Base-by-base conservation (phyloP, 2,113 vertebrate species). In the Vireo altiloquus region DNA sequence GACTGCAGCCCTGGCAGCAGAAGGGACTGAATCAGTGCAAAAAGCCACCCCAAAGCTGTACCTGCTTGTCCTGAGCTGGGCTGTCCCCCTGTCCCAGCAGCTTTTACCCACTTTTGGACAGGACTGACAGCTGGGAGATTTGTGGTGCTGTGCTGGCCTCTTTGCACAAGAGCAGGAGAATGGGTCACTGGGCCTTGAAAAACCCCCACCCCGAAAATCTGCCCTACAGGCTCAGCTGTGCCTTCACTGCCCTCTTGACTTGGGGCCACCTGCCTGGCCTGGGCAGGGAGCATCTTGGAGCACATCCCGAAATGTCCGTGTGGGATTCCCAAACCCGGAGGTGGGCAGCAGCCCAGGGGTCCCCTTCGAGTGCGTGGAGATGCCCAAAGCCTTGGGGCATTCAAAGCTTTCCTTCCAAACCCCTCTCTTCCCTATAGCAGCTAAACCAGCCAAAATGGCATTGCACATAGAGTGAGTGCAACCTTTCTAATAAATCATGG, bases 381-480 rank as follows among this genome's bases (percentile, higher is more conserved):
- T 47, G 27, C 27, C 46, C 31, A 44, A 3, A 4, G 31, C 39
- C 79, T 59, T 66, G 53, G 30, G 35, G 13, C 24, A 27, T 30
- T n/a, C 28, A 2, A 2, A 9, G 14, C 5, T 85, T 71, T 49
- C 66, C 23, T 57, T 65, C 22, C 44, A 60, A 44, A 56, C 16
- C 40, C 13, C 44, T 5, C 37, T 74, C 57, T 50, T 1, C n/a
- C 52, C 75, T 6, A 6, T 0, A 78, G 64, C 60, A 82, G 33
- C 66, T 46, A 52, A 53, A 53, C 33, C 65, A 64, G 31, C 33
- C 31, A 11, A 42, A 82, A 46, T 6, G 2, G 9, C 30, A 9
- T 11, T n/a, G 37, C 30, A 40, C 0, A 0, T 3, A 52, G 50
- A 13, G 7, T 5, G 11, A 25, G n/a, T 7, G 12, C 42, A 91